phyloP scores from a whole-genome alignment of 2,797 vertebrate species.

The Botia almorhae region DNA sequence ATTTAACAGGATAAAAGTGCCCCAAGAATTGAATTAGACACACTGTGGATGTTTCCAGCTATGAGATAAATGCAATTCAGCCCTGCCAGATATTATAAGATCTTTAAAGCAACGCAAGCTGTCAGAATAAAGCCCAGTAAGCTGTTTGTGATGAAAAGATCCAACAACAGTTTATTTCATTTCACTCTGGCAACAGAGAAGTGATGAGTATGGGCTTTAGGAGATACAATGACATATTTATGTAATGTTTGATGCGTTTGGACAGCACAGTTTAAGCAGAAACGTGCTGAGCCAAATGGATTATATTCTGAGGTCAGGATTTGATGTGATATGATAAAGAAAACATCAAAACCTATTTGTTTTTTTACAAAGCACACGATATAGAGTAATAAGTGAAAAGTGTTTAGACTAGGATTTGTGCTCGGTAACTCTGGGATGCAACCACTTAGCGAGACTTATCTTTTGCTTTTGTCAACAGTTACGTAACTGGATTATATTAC shows the following conservation, averaged over 20 bases:
- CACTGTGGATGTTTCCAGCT: conserved; percentile 13
- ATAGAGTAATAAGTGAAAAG: neutral
- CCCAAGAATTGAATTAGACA: conserved; percentile 15
- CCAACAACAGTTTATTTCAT: conserved; percentile 35
- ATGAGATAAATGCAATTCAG: neutral
- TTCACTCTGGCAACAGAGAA: conserved; percentile 29
- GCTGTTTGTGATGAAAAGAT: conserved; percentile 39
- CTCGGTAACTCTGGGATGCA: neutral
- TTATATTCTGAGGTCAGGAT: conserved; percentile 14
- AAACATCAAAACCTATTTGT: neutral
- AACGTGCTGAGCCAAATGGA: conserved; percentile 22
- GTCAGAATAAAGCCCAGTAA: conserved; percentile 48
- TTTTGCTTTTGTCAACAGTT: neutral
- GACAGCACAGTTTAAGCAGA: conserved; percentile 3
- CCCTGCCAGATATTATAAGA: conserved; percentile 34
- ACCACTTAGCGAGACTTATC: neutral
- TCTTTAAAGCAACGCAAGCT: conserved; percentile 40
- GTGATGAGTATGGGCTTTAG: conserved; percentile 26
- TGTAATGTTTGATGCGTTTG: conserved; percentile 25
- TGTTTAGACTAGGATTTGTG: neutral
- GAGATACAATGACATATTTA: conserved; percentile 26
- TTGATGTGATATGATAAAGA: neutral
- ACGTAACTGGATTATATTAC: neutral
- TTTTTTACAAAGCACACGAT: neutral
- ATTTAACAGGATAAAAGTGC: conserved; percentile 21